A percentile compares a stretch with the other conserved stretches of the same genome.
These are phyloP conservation scores for Styela clava DNA, from an alignment of 23 tunicate species.

Conservation along the genomic window DNA sequence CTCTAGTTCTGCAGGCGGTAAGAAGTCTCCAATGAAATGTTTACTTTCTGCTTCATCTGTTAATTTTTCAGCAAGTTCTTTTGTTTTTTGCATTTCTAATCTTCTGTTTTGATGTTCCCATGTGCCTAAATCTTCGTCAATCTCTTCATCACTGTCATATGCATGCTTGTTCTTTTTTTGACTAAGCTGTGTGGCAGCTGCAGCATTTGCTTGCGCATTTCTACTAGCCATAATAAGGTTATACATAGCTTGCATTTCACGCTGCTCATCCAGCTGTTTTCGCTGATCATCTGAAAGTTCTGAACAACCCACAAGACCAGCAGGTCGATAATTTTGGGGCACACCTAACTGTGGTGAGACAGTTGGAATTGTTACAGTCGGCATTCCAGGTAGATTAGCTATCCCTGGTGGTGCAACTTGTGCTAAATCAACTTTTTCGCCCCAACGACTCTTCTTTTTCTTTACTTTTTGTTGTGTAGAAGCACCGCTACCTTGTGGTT, in stretches of 20 bases:
- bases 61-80: constrained; percentile 77
- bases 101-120: constrained; percentile 88
- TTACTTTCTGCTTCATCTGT: constrained; percentile 79
- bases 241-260: constrained; percentile 95
- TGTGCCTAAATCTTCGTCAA: constrained; percentile 77
- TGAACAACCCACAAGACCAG: constrained; percentile 66
- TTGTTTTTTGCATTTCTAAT: constrained; percentile 82
- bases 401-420: constrained; percentile 89
- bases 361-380: constrained; percentile 24
- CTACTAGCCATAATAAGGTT: constrained; percentile 87
- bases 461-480: constrained; percentile 30
- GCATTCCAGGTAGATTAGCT: constrained; percentile 58
- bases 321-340: constrained; percentile 59
- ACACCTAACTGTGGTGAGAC: constrained; percentile 24
- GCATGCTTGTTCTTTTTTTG: constrained; percentile 59
- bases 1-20: constrained; percentile 86
- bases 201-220: constrained; percentile 17
- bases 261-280: constrained; percentile 86
- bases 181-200: not conserved
- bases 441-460: constrained; percentile 84
- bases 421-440: constrained; percentile 81
- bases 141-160: constrained; percentile 95
- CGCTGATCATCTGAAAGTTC: constrained; percentile 56
- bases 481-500: not conserved
- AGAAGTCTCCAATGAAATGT: constrained; percentile 92